Base-by-base conservation (phyloP, 1,140 invertebrate species). In the Hylaeus volcanicus region DNA sequence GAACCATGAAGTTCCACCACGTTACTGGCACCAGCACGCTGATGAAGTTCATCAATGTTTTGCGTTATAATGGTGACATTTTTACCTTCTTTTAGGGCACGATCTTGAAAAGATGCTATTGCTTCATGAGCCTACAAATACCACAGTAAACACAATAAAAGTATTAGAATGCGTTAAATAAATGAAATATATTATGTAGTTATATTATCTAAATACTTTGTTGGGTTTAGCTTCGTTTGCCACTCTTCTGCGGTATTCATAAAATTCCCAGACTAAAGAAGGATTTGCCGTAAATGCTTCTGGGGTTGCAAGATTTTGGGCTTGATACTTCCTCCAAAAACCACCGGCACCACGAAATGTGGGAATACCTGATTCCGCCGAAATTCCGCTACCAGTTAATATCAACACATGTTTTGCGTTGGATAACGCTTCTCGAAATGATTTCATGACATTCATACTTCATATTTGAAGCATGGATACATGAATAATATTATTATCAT, bases 11-110 rank as follows among this genome's bases (percentile, higher is more conserved):
- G 94, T 92, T 99, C 98, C 14, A 98, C 94, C 3, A 99, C 92
- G 87, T 97, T 95, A 82, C 95, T 93, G 26, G 97, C 96, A 3
- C 98, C 98, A 26, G 98, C 98, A 91, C 94, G 95, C 76, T 94
- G 94, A 94, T 99, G 98, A 14, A 99, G 93, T 64, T 96, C 96
- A 94, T 99, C 98, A 66, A 99, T 97, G 95, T 99, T 99, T 93
- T 99, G 98, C 1, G 98, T 99, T 55, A 99, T 95, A 2, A 98
- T 94, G 53, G 94, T 95, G 72, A 97, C 94, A 65, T 91, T 92
- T 85, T 95, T 95, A 3, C 95, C 95, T 87, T 96, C 92, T 41
- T 93, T 89, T 82, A 92, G 88, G 11, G 96, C 92, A 85, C 94
- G 93, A 64, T 95, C 93, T 94, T 98, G 97, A 93, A 95, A 96